Evolutionary conservation across 2,797 vertebrate species (phyloP), one percentile per base, ranked within the genome.

Genomic region (Mus caroli): DNA sequence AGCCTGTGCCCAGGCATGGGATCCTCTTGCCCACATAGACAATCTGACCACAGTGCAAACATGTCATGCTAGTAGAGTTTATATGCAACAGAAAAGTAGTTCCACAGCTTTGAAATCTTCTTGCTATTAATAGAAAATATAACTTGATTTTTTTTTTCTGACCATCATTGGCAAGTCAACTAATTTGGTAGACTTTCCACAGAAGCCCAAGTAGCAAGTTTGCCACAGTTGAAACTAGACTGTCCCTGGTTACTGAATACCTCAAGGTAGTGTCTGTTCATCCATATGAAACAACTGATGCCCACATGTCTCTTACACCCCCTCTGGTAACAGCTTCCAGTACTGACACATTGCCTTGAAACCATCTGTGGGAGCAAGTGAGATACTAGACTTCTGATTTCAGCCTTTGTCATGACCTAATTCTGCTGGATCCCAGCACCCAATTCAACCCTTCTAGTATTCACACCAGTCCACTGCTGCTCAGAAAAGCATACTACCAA

Each of bases 71-170:
- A 8, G 99, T 99, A 97, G 99, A 99, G 98, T 99, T 99, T 77
- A 99, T 98, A 86, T 99, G 95, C 99, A 98, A 99, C 99, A 69
- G 99, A 99, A 97, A 99, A 99, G 96, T 99, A 99, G 98, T 99
- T 99, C 99, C 99, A 99, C 98, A 99, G 99, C 99, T 99, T 99
- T 98, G 99, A 99, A 86, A 99, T 99, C 99, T 99, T 99, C 98
- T 99, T 99, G 97, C 99, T 99, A 97, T 98, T 99, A 96, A 98
- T 98, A 4, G 99, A 99, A 97, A 99, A 97, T 50, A 98, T 97
- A 86, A 98, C 99, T 85, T 98, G 97, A 97, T 58, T 58, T 98
- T 99, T 98, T n/a, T 98, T 95, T 98, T 43, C 98, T 95, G 96
- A 99, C 99, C 96, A 93, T 82, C 31, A 98, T 93, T 0, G 96